Evolutionary conservation across 2,888 invertebrate species (phyloP), one percentile per base, ranked within the genome.

Genomic region (Dryocosmus kuriphilus): DNA sequence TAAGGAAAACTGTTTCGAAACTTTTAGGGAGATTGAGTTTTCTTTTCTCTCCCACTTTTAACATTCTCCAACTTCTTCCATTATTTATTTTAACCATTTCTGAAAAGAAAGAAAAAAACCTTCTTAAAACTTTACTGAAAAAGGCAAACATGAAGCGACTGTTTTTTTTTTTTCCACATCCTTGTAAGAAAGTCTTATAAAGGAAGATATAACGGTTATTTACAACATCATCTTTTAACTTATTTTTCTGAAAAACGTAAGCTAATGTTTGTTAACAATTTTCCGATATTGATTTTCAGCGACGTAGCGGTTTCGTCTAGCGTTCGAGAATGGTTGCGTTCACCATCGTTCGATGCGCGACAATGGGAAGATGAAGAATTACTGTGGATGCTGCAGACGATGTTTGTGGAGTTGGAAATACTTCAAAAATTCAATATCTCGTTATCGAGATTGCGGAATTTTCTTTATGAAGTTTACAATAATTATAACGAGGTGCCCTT

Each of bases 401-500:
- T 97, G 96, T 97, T 95, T 92, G 92, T 95, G 85, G 96, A 96
- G 90, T 93, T 96, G 89, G 95, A 95, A 85, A 94, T 97, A 88
- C 94, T 95, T 82, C 93, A 94, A 83, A 95, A 95, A 92, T 96
- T 96, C 90, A 94, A 94, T 91, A 95, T 97, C 88, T 95, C 96
- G 89, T 93, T 95, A 87, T 93, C 93, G 79, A 94, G 94, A 78
- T 92, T 96, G 83, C 93, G 95, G 83, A 95, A 94, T 90, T 96
- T 96, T 92, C 93, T 96, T 76, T 95, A 95, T 90, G 95, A 95
- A 91, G 95, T 95, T 85, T 96, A 95, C 92, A 95, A 95, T 91
- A 95, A 95, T 91, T 97, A 97, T 93, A 95, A 96, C 92, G 96
- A 96, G 92, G 96, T 97, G 89, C 96, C 96, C 81, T 97, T 97